Evolutionary conservation across 2,113 vertebrate genomes (phyloP), one percentile per base, ranked within the genome.

Genomic region (Catharus minimus): DNA sequence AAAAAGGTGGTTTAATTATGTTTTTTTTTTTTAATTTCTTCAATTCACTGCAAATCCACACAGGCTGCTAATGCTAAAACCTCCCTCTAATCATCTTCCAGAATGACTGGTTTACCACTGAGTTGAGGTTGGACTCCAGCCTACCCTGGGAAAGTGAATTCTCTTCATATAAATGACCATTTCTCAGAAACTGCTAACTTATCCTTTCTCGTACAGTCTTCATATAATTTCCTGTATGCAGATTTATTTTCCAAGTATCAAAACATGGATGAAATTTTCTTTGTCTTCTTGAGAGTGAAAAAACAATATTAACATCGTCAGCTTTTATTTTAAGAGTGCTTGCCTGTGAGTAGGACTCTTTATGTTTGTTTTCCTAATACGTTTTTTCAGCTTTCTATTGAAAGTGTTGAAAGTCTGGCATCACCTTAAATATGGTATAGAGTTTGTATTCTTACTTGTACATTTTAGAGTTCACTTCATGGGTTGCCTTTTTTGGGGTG

Each of bases 401-500:
- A 26, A 71, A 36, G 16, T 21, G 11, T 49, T 79, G 22, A 39
- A 56, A n/a, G 16, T 18, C 21, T 87, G 44, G 18, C 21, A 57
- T 53, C 16, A 41, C 38, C 33, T 73, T 76, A 52, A 73, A 8
- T 14, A 36, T 44, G 50, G 21, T 33, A 76, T 41, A 39, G 71
- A 65, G 3, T 53, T n/a, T 36, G 5, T 50, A 43, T 46, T 46
- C 17, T 55, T 78, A 57, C 2, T 3, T 19, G 5, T 13, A 32
- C 9, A 22, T 55, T 84, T 86, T n/a, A 60, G 6, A 85, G 13
- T 58, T 75, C 12, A 8, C 9, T 46, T 62, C 5, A 47, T 26
- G 11, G 3, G 6, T 32, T 71, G 13, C 9, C 21, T 13, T 33
- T 36, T 56, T 36, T 0, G 2, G 15, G 9, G 4, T 24, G 5